Evolutionary conservation across 2,797 vertebrate genomes (phyloP), one percentile per base, ranked within the genome.

Genomic region (Ataeniobius toweri): DNA sequence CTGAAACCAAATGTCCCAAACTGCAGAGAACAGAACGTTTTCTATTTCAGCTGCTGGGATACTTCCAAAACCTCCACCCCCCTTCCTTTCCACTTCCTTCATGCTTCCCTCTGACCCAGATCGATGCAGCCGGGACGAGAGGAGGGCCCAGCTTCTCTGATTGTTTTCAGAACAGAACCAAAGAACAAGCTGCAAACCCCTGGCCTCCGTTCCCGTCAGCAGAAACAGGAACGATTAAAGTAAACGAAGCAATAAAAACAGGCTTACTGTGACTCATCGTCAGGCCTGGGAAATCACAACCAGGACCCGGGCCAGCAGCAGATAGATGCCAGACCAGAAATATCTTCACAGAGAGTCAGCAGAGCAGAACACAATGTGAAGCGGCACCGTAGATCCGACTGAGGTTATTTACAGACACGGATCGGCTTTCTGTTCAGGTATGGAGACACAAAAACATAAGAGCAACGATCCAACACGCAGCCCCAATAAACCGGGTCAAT

Each of bases 1-100:
- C n/a, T 5, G 39, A 68, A n/a, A 50, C 68, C 26, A 83, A 81
- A 75, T 41, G 78, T 80, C 80, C 75, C 20, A 82, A 87, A 79
- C 50, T 6, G 12, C 12, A 28, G 68, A 72, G 83, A 77, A 85
- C 81, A 89, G 73, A 84, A 83, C 84, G 80, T 85, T 80, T 56
- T 80, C 84, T 3, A 79, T 79, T 59, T 78, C 18, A 71, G 80
- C 73, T 0, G 0, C 83, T 73, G 76, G 84, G 71, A 85, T 55
- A 1, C 0, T 0, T 69, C 84, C 85, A 82, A 74, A 10, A 53
- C 77, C 51, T 53, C 14, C 48, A 16, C 14, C 14, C 3, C 9
- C 48, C 10, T 50, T 46, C 24, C 39, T 16, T 8, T 41, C 44
- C 26, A 9, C 31, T 20, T 8, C 63, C 31, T 39, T 39, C 31